These are phyloP conservation scores for Merodon equestris DNA, from an alignment of 2,888 invertebrate species.

Conservation along the genomic window DNA sequence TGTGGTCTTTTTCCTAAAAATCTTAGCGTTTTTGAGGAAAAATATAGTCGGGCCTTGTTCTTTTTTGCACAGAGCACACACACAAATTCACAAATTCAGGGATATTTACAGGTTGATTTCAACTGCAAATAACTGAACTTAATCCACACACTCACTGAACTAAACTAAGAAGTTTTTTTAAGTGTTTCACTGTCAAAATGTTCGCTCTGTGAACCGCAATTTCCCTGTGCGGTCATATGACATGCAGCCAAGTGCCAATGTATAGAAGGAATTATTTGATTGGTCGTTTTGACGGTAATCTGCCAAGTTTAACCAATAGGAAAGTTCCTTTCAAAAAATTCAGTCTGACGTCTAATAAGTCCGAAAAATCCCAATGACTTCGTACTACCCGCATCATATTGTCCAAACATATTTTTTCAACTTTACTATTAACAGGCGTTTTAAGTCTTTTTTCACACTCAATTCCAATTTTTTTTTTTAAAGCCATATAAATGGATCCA, in stretches of 20 bases:
- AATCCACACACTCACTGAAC: slow-evolving; percentile 89
- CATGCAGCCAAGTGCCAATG: slow-evolving; percentile 82
- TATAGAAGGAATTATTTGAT: slow-evolving; percentile 81
- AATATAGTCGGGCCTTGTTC: slow-evolving; percentile 32
- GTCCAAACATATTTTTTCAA: slow-evolving; percentile 47
- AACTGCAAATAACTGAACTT: slow-evolving; percentile 80
- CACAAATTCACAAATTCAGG: slow-evolving; percentile 70
- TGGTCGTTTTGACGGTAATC: slow-evolving; percentile 80
- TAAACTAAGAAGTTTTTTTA: slow-evolving; percentile 82
- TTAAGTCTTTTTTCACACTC: not conserved
- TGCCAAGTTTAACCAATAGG: slow-evolving; percentile 81
- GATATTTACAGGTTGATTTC: slow-evolving; percentile 71
- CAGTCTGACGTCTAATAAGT: slow-evolving; percentile 79
- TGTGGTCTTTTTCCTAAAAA: slow-evolving; percentile 29
- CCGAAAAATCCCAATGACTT: slow-evolving; percentile 76
- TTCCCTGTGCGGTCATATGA: slow-evolving; percentile 85
- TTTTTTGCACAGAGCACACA: slow-evolving; percentile 57
- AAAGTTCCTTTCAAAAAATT: slow-evolving; percentile 78
- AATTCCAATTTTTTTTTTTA: no score
- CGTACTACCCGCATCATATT: slow-evolving; percentile 81
- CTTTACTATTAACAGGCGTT: no score
- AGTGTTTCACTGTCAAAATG: slow-evolving; percentile 90
- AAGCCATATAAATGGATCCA: no score
- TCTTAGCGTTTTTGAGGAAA: slow-evolving; percentile 78
- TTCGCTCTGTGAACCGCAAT: slow-evolving; percentile 73